Conservation (phyloP, 2,113 vertebrate species). For the Acrocephalus kingi region DNA sequence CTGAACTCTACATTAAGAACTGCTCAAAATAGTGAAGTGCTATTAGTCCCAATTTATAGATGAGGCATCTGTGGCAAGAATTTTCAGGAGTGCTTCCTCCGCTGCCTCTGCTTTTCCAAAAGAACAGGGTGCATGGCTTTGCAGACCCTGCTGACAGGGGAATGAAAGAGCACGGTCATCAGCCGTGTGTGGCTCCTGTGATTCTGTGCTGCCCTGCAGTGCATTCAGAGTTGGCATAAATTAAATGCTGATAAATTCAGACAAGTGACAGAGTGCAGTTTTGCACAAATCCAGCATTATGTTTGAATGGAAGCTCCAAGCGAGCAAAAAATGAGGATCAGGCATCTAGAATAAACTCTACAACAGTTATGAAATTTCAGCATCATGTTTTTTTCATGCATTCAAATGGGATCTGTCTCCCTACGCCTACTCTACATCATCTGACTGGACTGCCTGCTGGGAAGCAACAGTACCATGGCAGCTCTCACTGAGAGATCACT, state of each 20-base stretch:
- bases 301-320: slow-evolving; percentile 40
- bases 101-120: not conserved
- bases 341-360: slow-evolving; percentile 30
- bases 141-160: not conserved
- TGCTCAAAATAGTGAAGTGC: slow-evolving; percentile 30
- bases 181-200: not conserved
- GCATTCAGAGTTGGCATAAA: slow-evolving; percentile 3
- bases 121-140: not conserved
- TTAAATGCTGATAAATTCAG: slow-evolving; percentile 47
- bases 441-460: slow-evolving; percentile 66
- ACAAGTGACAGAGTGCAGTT: slow-evolving; percentile 1
- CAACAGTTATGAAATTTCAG: slow-evolving; percentile 65
- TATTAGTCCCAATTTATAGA: slow-evolving; percentile 59
- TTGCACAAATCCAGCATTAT: slow-evolving; percentile 20
- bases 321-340: slow-evolving; percentile 38
- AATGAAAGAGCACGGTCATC: not conserved
- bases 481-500: slow-evolving; percentile 52
- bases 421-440: slow-evolving; percentile 39
- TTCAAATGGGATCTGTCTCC: slow-evolving; percentile 67
- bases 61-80: not conserved
- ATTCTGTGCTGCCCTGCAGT: not conserved
- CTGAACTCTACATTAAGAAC: slow-evolving; percentile 53
- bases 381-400: slow-evolving; percentile 71
- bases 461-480: slow-evolving; percentile 52
- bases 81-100: not conserved